phyloP scores from a whole-genome alignment of 2,888 invertebrate species.

The Odontothrips loti region DNA sequence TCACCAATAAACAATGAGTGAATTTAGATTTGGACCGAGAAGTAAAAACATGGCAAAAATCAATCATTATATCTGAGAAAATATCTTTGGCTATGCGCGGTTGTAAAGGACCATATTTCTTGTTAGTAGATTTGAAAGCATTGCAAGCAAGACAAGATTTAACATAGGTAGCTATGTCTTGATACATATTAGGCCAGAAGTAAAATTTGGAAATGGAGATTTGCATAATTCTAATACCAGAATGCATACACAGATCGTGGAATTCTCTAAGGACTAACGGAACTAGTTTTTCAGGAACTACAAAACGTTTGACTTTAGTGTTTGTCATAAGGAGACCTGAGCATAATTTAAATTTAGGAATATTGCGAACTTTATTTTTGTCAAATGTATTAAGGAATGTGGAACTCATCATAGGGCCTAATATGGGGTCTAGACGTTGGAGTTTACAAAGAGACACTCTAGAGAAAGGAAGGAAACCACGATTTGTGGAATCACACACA shows the following conservation, averaged over 20 bases:
- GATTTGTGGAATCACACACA: too few species aligned
- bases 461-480: too few species aligned
- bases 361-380: not conserved
- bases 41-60: not conserved
- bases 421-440: too few species aligned
- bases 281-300: not conserved
- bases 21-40: not conserved
- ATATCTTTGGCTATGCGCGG: not conserved
- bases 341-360: not conserved
- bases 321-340: not conserved
- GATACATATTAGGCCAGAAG: not conserved
- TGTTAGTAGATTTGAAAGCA: not conserved
- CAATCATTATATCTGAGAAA: not conserved
- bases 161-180: not conserved
- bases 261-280: not conserved
- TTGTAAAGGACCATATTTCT: not conserved
- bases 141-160: not conserved
- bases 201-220: not conserved
- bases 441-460: too few species aligned
- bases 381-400: too few species aligned
- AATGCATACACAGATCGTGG: not conserved
- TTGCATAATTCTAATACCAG: not conserved
- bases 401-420: too few species aligned
- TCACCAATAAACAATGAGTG: not conserved
- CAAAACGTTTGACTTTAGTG: not conserved